A percentile compares a stretch with the other conserved stretches of the same genome.
Conservation (phyloP, 2,888 invertebrate genomes). For the Hemicrepidius hirtus region DNA sequence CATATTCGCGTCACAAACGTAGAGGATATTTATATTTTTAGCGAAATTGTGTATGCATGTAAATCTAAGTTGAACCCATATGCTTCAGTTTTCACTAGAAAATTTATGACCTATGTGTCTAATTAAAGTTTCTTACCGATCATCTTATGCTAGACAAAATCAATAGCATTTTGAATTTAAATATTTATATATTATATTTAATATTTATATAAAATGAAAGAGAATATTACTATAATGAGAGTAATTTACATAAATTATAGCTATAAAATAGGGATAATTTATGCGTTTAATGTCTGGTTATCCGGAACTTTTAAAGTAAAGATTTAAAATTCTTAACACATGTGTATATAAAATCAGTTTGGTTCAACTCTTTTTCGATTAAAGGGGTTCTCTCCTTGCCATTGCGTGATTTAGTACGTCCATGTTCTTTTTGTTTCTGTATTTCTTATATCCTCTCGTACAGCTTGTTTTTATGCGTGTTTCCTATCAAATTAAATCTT, state of each 20-base stretch:
- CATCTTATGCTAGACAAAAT: too few relatives aligned
- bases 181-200: too few relatives aligned
- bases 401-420: conserved; percentile 13
- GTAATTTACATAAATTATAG: too few relatives aligned
- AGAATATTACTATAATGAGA: too few relatives aligned
- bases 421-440: conserved; percentile 17
- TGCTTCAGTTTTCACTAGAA: background rate
- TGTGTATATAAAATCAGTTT: background rate
- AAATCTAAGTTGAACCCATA: background rate
- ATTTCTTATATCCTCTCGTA: conserved; percentile 13
- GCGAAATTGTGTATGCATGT: conserved; percentile 8
- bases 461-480: conserved; percentile 24
- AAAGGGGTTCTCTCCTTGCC: background rate
- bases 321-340: background rate
- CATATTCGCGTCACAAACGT: conserved; percentile 46
- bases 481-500: conserved; percentile 30
- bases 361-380: background rate
- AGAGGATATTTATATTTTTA: conserved; percentile 35
- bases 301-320: background rate
- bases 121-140: too few relatives aligned
- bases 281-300: too few relatives aligned
- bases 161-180: too few relatives aligned
- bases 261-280: too few relatives aligned
- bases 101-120: background rate
- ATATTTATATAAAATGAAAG: too few relatives aligned